Conservation (phyloP, 2,113 vertebrate genomes). For the Hydropotes inermis region DNA sequence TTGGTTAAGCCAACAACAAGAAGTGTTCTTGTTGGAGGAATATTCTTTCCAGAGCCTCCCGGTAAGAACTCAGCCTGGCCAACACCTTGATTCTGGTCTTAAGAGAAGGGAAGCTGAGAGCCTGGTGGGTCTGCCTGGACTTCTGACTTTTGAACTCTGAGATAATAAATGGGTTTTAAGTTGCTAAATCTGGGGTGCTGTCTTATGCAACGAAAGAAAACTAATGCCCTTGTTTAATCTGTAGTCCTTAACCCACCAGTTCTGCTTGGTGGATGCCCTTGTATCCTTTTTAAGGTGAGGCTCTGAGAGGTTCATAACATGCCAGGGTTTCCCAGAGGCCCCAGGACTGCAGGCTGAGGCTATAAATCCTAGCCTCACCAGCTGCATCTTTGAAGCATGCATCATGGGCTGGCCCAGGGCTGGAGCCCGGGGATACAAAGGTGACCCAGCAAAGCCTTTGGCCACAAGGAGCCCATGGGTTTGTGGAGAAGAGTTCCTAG, state of each 20-base stretch:
- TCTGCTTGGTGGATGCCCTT: background rate
- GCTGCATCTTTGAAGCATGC: background rate
- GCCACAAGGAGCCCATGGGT: rapidly evolving
- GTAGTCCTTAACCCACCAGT: background rate
- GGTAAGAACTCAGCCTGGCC: background rate
- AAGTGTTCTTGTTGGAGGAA: background rate
- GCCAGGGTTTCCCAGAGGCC: background rate
- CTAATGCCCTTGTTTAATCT: background rate
- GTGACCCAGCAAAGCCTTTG: background rate
- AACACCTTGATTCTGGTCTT: background rate
- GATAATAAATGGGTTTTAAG: background rate
- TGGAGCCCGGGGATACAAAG: rapidly evolving
- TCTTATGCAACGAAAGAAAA: background rate
- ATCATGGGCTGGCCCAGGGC: background rate
- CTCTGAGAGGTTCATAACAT: background rate
- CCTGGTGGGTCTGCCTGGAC: background rate
- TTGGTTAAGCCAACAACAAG: background rate
- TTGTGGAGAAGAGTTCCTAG: background rate
- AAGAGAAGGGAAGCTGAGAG: too few species aligned
- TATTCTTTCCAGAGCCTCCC: background rate
- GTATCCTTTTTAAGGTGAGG: too few species aligned
- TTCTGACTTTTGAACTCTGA: background rate
- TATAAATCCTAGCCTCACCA: rapidly evolving
- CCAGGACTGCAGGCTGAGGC: background rate
- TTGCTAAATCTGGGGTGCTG: background rate